Evolutionary conservation across 1,140 invertebrate species (phyloP).

Genomic region (Drosophila santomea): DNA sequence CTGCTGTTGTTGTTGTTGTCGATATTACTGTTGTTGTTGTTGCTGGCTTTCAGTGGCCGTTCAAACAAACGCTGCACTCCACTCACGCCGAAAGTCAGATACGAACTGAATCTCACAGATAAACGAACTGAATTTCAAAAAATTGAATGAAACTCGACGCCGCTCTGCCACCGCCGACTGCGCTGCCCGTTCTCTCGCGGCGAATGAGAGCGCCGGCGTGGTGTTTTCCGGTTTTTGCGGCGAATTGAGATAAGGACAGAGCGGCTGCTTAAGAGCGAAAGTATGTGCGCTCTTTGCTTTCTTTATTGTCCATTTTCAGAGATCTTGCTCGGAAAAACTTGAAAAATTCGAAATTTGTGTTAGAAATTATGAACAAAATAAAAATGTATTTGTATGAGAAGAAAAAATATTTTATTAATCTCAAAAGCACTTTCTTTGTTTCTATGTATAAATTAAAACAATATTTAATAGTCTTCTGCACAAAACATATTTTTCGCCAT

Average conservation of each 20-base stretch:
- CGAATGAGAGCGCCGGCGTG: slow-evolving; percentile 34
- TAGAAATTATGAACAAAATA: too few species aligned
- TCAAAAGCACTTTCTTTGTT: too few species aligned
- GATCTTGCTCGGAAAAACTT: too few species aligned
- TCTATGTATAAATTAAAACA: too few species aligned
- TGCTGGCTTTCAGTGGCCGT: slow-evolving; percentile 42
- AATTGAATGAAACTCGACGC: slow-evolving; percentile 77
- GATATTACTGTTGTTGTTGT: slow-evolving; percentile 24
- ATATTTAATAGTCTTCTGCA: too few species aligned
- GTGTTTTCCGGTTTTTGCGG: slow-evolving; percentile 59
- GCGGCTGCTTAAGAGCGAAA: slow-evolving; percentile 3
- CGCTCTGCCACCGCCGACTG: slow-evolving; percentile 28
- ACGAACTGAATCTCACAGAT: slow-evolving; percentile 59
- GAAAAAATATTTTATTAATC: too few species aligned
- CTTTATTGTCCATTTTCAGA: not conserved
- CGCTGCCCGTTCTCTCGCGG: slow-evolving; percentile 1
- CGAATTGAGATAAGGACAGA: slow-evolving; percentile 45
- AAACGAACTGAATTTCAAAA: slow-evolving; percentile 37
- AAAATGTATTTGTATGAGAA: too few species aligned
- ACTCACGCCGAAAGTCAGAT: slow-evolving; percentile 75
- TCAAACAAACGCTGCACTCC: slow-evolving; percentile 73
- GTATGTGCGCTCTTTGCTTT: not conserved
- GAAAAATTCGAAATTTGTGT: too few species aligned
- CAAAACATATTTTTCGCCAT: too few species aligned
- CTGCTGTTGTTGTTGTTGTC: slow-evolving; percentile 32